Conservation (phyloP, 2,113 vertebrate species). For the zebrafish (Danio rerio) region GRCz12tu NC_133191.1:25851501-25852000, state of each 20-base stretch:
- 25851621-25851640: background rate
- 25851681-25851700: background rate
- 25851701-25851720: background rate
- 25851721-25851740: background rate
- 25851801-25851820: background rate
- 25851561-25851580: background rate
- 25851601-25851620: background rate
- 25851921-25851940: background rate
- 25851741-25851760: background rate
- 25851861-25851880: background rate
- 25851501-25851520: too few species aligned
- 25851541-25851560: too few species aligned
- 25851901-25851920: background rate
- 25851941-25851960: background rate
- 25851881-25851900: background rate
- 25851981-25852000: slow-evolving; percentile 1
- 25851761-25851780: background rate
- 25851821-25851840: background rate
- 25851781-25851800: background rate
- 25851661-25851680: background rate
- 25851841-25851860: background rate
- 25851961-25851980: background rate
- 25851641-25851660: background rate
- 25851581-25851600: background rate
- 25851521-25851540: too few species aligned